Evolutionary conservation across 2,888 invertebrate species (phyloP).

Genomic region (Chaetogeoica ovagalla): DNA sequence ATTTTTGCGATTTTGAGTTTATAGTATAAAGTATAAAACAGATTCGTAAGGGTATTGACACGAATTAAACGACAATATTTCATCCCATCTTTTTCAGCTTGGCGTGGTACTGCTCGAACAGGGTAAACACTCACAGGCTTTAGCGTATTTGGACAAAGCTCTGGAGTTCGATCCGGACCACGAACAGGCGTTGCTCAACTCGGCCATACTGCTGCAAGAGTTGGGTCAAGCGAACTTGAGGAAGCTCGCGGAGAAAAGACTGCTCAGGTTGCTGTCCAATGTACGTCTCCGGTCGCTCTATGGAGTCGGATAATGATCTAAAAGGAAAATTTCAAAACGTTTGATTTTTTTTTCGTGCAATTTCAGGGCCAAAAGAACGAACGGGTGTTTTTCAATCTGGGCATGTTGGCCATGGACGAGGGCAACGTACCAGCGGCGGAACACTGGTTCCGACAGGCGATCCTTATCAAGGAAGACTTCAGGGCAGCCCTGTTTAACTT

Average conservation of each 20-base stretch:
- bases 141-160: slow-evolving; percentile 90
- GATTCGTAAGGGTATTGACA: too few relatives aligned
- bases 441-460: slow-evolving; percentile 82
- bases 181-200: slow-evolving; percentile 91
- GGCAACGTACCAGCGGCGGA: slow-evolving; percentile 86
- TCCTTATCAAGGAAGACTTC: slow-evolving; percentile 85
- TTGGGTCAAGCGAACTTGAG: slow-evolving; percentile 78
- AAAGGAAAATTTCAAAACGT: too few relatives aligned
- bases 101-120: slow-evolving; percentile 93
- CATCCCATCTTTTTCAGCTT: slow-evolving; percentile 65
- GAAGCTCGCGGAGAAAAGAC: slow-evolving; percentile 77
- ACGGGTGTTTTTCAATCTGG: slow-evolving; percentile 90
- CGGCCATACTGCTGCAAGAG: slow-evolving; percentile 91
- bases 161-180: slow-evolving; percentile 91
- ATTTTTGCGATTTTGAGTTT: too few relatives aligned
- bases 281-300: slow-evolving; percentile 51
- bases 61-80: too few relatives aligned
- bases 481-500: slow-evolving; percentile 93
- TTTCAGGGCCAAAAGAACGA: slow-evolving; percentile 75
- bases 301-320: too few relatives aligned
- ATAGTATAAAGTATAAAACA: too few relatives aligned
- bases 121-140: slow-evolving; percentile 86
- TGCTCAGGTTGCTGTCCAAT: slow-evolving; percentile 78
- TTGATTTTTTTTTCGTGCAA: neutral
- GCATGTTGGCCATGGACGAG: slow-evolving; percentile 96